Evolutionary conservation across 2,797 vertebrate species (phyloP), one percentile per base, ranked within the genome.

Genomic region (Sebastes paucispinis): DNA sequence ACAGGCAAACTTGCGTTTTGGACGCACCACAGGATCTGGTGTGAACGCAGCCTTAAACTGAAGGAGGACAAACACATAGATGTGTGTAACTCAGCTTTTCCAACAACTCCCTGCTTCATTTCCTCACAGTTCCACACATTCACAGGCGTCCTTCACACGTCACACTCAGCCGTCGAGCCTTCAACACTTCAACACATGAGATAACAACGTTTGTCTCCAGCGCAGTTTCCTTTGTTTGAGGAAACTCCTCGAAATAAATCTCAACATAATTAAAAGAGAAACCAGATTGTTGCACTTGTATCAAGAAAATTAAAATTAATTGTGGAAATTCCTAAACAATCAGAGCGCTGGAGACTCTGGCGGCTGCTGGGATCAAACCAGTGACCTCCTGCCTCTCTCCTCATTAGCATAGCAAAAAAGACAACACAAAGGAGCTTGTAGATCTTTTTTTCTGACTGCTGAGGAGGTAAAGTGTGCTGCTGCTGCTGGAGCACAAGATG

Each of bases 391-490:
- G 83, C 54, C 43, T 65, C 36, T 73, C 58, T 47, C 12, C 58
- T 80, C 74, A 77, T 87, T 64, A 82, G 39, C 71, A 81, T 8
- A 5, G 18, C 39, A 76, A 78, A 63, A 54, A 54, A 75, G 8
- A 73, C 67, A 25, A 66, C 55, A 80, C 78, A 82, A 79, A 78
- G 59, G 4, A 69, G 73, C 50, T 22, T 36, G 71, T 34, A 22
- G 36, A 34, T 52, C 22, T 43, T 39, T 27, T 13, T 13, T 39
- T 39, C 12, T 63, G 75, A 76, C 67, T 75, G 80, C 78, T 62
- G 78, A 78, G 58, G 83, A 77, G 77, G 54, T 72, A 3, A 74
- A 73, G 60, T 52, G 58, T 22, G 78, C 3, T 47, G 65, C 63
- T 36, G 79, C 74, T 36, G 79, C 74, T 39, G 58, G 74, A 78